Conservation (phyloP, 2,797 vertebrate genomes). For the Danio kyathit region DNA sequence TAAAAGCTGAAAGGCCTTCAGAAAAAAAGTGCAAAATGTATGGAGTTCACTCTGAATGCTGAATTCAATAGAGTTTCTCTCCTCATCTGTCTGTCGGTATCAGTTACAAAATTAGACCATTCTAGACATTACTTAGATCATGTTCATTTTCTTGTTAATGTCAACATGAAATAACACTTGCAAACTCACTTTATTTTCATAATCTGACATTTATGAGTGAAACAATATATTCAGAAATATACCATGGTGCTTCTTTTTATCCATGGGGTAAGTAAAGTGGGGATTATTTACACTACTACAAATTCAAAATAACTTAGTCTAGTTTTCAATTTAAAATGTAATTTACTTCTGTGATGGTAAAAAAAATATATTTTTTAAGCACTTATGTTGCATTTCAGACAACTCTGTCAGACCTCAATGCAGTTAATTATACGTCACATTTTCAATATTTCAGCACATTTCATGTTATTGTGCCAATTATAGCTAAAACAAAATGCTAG, state of each 20-base stretch:
- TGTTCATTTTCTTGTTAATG: constrained; percentile 1
- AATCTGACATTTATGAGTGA: background rate
- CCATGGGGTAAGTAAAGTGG: background rate
- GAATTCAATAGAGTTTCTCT: constrained; percentile 26
- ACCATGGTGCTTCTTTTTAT: background rate
- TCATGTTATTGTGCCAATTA: no score
- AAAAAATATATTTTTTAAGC: background rate
- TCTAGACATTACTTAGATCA: background rate
- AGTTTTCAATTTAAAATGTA: background rate
- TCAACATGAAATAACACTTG: background rate
- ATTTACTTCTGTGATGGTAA: background rate
- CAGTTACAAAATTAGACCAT: background rate
- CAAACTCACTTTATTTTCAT: background rate
- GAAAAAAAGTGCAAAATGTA: background rate
- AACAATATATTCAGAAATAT: background rate
- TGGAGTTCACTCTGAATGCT: constrained; percentile 34
- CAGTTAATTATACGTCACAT: no score
- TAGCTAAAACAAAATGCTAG: no score
- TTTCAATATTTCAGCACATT: no score
- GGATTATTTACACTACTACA: background rate
- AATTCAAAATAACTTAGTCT: background rate
- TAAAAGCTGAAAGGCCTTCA: background rate
- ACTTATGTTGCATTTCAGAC: no score
- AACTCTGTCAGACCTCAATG: no score
- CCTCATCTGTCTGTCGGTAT: constrained; percentile 42